Evolutionary conservation across 2,888 invertebrate species (phyloP).

Genomic region (Craniophora ligustri): DNA sequence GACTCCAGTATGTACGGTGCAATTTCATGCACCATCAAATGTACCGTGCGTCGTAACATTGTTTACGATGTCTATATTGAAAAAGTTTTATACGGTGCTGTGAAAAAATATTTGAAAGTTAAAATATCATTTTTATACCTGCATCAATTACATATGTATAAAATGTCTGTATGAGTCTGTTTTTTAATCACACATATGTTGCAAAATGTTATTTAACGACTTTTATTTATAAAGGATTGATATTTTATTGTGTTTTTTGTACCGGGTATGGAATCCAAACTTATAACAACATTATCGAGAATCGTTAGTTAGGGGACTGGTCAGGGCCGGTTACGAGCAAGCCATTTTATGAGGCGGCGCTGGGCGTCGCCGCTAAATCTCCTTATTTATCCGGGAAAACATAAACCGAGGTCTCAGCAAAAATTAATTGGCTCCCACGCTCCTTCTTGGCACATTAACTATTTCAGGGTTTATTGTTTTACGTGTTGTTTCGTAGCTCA

Average conservation of each 20-base stretch:
- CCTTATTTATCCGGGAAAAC: constrained; percentile 86
- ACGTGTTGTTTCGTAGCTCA: constrained; percentile 48
- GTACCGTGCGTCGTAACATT: constrained; percentile 56
- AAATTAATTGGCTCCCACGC: constrained; percentile 86
- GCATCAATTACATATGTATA: constrained; percentile 8
- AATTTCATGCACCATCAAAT: constrained; percentile 68
- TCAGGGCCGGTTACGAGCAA: constrained; percentile 78
- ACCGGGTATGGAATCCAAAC: constrained; percentile 23
- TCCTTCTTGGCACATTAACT: constrained; percentile 80
- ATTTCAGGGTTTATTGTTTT: constrained; percentile 74
- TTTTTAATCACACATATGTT: neutral
- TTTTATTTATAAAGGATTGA: neutral
- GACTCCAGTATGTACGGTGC: constrained; percentile 67
- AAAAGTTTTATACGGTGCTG: constrained; percentile 55
- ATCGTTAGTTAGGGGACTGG: constrained; percentile 75
- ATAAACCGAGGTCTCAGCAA: constrained; percentile 85
- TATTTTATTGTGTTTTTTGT: constrained; percentile 6
- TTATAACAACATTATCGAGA: constrained; percentile 63
- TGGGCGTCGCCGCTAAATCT: constrained; percentile 83
- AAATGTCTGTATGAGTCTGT: neutral
- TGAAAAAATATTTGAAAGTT: constrained; percentile 45
- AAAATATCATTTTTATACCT: constrained; percentile 25
- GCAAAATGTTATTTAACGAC: neutral
- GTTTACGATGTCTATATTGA: constrained; percentile 64
- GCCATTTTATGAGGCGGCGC: constrained; percentile 81